Base-by-base conservation (phyloP, 2,888 invertebrate genomes). In the Euspilapteryx auroguttella region DNA sequence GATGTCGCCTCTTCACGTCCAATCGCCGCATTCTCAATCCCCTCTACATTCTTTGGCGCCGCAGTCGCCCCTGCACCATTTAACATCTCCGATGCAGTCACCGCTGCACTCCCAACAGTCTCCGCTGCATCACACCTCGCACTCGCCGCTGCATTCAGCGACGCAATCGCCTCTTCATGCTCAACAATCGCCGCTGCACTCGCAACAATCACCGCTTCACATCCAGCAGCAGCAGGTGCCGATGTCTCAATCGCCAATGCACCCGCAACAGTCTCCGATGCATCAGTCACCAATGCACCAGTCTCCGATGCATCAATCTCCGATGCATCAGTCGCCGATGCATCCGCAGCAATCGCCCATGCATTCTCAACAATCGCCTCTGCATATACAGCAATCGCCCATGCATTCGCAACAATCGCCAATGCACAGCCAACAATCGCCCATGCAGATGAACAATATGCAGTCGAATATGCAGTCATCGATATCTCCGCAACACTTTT, bases 101-200 rank as follows among this genome's bases (percentile, higher is more conserved):
- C 58, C 61, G 4, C 36, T 53, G 21, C 61, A 59, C 32, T 46
- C 55, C 4, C 38, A 32, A 14, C 34, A 34, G 21, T 30, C 32
- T 1, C 31, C 34, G n/a, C 15, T 32, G 7, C 31, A 32, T 28
- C 30, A 53, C 2, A 49, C 54, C 7, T 53, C 53, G 5, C 61
- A 62, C 21, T 62, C 61, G 2, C 61, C 61, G 11, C 38, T 59
- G 8, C 61, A 61, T 32, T 61, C 64, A 2, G 63, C 63, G 23
- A 62, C 64, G 55, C 66, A 64, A 35, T 68, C 68, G 5, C 68
- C 68, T 9, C 39, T 68, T 34, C 68, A 68, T 32, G 58, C 66
- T n/a, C 68, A 66, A 30, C 68, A 68, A 31, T 65, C 65, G 53
- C 39, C 65, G 1, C 34, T 63, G 20, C 65, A 66, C 34, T 53